These are phyloP conservation scores for Clepsis dumicolana DNA, from an alignment of 2,888 invertebrate genomes.

Conservation along the genomic window DNA sequence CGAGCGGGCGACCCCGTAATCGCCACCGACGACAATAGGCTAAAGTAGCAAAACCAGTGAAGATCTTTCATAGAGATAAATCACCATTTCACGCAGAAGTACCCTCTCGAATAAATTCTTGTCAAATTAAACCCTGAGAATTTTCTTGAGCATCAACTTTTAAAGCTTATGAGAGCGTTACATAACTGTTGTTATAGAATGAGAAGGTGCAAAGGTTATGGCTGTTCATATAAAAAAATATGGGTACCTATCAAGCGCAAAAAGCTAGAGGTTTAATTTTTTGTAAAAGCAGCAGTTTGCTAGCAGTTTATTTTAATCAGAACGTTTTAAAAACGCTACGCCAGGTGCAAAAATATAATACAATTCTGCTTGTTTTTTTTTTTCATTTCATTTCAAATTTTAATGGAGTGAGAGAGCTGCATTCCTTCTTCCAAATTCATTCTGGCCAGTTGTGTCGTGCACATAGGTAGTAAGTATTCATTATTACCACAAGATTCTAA, in stretches of 20 bases:
- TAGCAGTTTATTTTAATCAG: no score
- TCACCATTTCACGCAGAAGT: conserved; percentile 18
- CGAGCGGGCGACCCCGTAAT: conserved; percentile 56
- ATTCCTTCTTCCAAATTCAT: background rate
- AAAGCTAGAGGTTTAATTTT: background rate
- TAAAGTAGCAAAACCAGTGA: conserved; percentile 25
- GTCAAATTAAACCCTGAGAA: conserved; percentile 12
- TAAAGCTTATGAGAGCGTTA: conserved; percentile 3
- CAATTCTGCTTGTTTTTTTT: background rate
- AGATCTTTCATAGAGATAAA: conserved; percentile 34
- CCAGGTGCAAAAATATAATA: background rate
- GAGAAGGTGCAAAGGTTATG: background rate
- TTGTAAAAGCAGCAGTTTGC: no score
- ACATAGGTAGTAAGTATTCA: background rate
- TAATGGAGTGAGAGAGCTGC: background rate
- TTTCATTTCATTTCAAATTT: background rate
- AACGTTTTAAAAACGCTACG: no score
- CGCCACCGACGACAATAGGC: conserved; percentile 37
- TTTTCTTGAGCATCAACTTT: conserved; percentile 1
- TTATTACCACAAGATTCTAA: conserved; percentile 29
- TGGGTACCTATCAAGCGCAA: background rate
- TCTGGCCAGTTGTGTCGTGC: background rate
- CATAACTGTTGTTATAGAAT: background rate
- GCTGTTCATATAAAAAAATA: no score
- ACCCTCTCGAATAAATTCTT: conserved; percentile 6